phyloP scores from a whole-genome alignment of 2,113 vertebrate species.

The Orcinus orca region DNA sequence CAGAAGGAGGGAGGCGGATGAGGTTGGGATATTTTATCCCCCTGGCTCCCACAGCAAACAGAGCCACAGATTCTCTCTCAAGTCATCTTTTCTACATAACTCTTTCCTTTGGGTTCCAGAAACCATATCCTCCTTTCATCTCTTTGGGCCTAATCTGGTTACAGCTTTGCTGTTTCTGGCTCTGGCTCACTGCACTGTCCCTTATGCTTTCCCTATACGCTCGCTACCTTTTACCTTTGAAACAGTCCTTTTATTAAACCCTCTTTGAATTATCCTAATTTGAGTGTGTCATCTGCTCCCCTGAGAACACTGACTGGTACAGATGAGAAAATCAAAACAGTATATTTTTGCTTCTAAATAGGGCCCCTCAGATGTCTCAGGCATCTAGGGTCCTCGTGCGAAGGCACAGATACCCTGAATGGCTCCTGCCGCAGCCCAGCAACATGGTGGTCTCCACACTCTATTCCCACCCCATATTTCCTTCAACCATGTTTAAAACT shows the following conservation, averaged over 20 bases:
- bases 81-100: background rate
- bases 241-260: background rate
- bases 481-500: background rate
- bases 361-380: background rate
- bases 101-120: background rate
- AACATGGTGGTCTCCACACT: background rate
- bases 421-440: background rate
- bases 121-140: background rate
- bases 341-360: background rate
- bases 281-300: background rate
- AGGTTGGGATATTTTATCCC: background rate
- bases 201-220: background rate
- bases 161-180: background rate
- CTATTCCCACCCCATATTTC: background rate
- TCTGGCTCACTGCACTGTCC: background rate
- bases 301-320: background rate
- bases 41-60: background rate
- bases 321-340: background rate
- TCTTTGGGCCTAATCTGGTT: background rate
- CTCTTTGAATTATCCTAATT: background rate
- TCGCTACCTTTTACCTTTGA: background rate
- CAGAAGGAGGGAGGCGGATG: background rate
- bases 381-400: background rate
- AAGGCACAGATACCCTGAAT: background rate
- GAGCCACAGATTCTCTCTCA: background rate